phyloP scores from a whole-genome alignment of 2,113 vertebrate species.

The Ciconia maguari region DNA sequence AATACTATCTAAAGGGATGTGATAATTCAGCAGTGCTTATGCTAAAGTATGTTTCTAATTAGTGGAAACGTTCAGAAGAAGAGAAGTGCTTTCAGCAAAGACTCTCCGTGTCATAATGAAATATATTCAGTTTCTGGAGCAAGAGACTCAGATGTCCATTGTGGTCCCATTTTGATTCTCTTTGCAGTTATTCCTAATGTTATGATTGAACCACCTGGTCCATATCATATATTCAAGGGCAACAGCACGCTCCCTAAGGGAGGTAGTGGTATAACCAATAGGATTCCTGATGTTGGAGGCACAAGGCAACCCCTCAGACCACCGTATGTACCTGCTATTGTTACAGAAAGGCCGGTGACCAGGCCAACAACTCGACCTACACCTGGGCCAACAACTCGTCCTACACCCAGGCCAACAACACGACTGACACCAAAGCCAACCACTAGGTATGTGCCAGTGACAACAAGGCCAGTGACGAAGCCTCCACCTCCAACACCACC shows the following conservation, averaged over 20 bases:
- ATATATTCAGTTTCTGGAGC: background rate
- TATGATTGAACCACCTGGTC: constrained; percentile 79
- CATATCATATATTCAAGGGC: constrained; percentile 35
- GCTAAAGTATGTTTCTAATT: background rate
- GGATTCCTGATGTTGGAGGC: constrained; percentile 77
- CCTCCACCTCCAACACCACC: constrained; percentile 16
- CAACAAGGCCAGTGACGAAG: background rate
- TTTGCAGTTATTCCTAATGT: constrained; percentile 81
- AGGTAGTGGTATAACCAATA: constrained; percentile 64
- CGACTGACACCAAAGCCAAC: constrained; percentile 23
- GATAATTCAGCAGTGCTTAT: background rate
- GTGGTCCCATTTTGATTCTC: constrained; percentile 7
- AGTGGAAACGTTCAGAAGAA: background rate
- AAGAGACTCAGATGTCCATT: background rate
- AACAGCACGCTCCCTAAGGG: constrained; percentile 28
- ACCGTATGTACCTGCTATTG: constrained; percentile 20
- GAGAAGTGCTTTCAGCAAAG: background rate
- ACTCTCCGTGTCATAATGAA: background rate
- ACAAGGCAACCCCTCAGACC: constrained; percentile 72
- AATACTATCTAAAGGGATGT: background rate
- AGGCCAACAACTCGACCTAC: background rate
- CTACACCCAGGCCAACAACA: constrained; percentile 63
- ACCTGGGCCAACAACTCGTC: constrained; percentile 6
- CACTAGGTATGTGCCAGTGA: background rate
- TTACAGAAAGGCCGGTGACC: constrained; percentile 63